Evolutionary conservation across 2,888 invertebrate species (phyloP), one percentile per base, ranked within the genome.

Genomic region (Polyommatus iphigenia): DNA sequence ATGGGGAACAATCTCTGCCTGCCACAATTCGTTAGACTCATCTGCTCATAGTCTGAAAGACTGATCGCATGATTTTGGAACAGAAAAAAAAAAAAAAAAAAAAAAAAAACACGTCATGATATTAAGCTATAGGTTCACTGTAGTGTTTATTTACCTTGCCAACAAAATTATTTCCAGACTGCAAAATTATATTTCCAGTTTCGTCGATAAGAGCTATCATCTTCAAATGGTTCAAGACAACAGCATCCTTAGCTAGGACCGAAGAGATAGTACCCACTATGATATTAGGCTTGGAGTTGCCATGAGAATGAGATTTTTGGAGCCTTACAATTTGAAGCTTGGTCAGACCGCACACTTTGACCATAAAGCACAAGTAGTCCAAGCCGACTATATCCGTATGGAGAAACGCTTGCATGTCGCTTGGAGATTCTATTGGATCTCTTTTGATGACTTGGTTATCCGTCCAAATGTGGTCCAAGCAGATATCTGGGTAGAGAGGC

Each of bases 401-500:
- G 41, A 98, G 89, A 84, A 99, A 98, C 0, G 97, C 97, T 85
- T 97, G 97, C 18, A 85, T 85, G 79, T 93, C 90, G 3, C 84
- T 88, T 0, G 85, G 78, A 59, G 81, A 86, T 80, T 95, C 94
- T 0, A 91, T 83, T 72, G 85, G 85, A 87, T 91, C 95, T 81
- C 89, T 84, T 80, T 82, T 86, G 3, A 91, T 87, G 0, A 83
- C 84, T 80, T 91, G 92, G 79, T 93, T 96, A 84, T 99, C 99
- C 0, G 97, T 97, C 99, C 99, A 99, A 18, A 98, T 92, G 85
- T 97, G 97, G 82, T 99, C 98, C 72, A 99, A 93, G 85, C 98
- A 98, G 81, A 98, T 95, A 83, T 97, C 97, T 0, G 99, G 98
- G 82, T 96, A 96, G 41, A 98, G 90, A 0, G 97, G 97, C 82